Percentiles rank a stretch among this genome's conserved stretches.
Conservation (phyloP, 2,888 invertebrate species). For the Nasonia oneida region DNA sequence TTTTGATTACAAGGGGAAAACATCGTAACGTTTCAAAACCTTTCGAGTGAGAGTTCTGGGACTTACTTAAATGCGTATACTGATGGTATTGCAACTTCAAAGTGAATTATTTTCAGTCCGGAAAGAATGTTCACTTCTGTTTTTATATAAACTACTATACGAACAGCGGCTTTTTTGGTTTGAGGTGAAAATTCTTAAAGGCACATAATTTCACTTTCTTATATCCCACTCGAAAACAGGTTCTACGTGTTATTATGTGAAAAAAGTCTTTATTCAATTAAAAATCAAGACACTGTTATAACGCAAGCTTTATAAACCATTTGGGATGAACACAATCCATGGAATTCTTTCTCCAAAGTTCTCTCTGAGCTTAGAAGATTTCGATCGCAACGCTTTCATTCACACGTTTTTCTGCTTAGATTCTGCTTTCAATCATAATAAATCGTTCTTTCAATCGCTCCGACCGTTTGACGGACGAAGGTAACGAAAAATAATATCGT, state of each 20-base stretch:
- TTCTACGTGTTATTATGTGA: not conserved
- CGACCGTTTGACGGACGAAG: conserved; percentile 58
- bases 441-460: conserved; percentile 44
- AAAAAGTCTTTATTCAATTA: not conserved
- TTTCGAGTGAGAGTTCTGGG: not conserved
- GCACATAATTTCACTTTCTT: conserved; percentile 45
- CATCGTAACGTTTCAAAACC: not conserved
- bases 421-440: conserved; percentile 43
- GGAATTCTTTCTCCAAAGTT: conserved; percentile 27
- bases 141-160: not conserved
- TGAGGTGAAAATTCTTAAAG: conserved; percentile 44
- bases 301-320: not conserved
- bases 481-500: conserved; percentile 47
- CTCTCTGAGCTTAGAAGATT: conserved; percentile 19
- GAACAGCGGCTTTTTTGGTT: not conserved
- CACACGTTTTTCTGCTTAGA: not conserved
- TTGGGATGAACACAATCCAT: not conserved
- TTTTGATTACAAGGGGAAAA: not conserved
- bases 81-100: not conserved
- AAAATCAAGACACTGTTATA: not conserved
- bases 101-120: conserved; percentile 22
- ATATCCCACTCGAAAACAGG: not conserved
- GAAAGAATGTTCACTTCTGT: conserved; percentile 9
- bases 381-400: conserved; percentile 20
- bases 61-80: not conserved